phyloP scores from a whole-genome alignment of 2,797 vertebrate species.

The Aeoliscus strigatus region DNA sequence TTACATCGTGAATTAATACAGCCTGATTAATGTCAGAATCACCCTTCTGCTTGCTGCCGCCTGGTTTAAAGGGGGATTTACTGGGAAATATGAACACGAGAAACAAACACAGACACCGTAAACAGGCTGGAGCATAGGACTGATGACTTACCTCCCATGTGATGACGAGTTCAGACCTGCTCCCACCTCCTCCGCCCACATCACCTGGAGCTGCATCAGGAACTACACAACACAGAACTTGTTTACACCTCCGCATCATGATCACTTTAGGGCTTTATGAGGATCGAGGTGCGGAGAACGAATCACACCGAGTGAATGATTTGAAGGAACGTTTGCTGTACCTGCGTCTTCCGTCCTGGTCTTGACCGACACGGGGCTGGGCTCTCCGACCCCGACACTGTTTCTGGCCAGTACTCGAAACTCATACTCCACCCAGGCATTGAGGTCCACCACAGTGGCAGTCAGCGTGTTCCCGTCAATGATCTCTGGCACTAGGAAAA shows the following conservation, averaged over 20 bases:
- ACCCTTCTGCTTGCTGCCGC: conserved; percentile 12
- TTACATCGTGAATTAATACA: too few relatives aligned
- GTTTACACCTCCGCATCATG: conserved; percentile 27
- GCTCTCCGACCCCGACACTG: conserved; percentile 90
- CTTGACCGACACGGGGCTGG: conserved; percentile 89
- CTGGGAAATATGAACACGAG: conserved; percentile 49
- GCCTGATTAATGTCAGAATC: conserved; percentile 39
- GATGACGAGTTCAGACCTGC: conserved; percentile 93
- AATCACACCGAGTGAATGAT: background rate
- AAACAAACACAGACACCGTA: conserved; percentile 23
- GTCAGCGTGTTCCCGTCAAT: conserved; percentile 85
- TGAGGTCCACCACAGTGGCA: conserved; percentile 89
- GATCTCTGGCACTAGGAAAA: conserved; percentile 83
- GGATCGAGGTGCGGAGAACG: background rate
- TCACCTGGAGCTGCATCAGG: conserved; percentile 90
- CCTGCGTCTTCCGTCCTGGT: conserved; percentile 95
- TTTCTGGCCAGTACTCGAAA: conserved; percentile 92
- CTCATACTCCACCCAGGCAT: conserved; percentile 96
- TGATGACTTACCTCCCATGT: conserved; percentile 95
- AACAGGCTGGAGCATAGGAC: conserved; percentile 57
- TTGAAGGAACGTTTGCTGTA: conserved; percentile 48
- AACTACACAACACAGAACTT: conserved; percentile 69
- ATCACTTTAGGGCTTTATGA: conserved; percentile 7
- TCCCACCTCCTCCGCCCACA: conserved; percentile 92
- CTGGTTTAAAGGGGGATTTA: conserved; percentile 44